Conservation (phyloP, 92 coral and sea anemone species). For the Porites rus region DNA sequence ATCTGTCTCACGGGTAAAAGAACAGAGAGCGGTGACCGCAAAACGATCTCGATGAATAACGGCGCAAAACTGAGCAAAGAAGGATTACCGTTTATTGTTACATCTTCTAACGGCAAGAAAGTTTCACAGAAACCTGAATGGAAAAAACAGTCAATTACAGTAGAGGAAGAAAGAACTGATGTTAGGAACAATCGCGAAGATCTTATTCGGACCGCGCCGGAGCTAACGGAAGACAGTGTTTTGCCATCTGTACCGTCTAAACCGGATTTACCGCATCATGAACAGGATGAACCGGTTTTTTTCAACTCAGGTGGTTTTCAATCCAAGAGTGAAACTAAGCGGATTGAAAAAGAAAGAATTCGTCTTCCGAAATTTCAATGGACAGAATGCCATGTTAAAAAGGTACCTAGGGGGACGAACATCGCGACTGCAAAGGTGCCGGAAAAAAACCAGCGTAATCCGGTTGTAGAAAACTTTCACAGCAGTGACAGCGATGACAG, state of each 20-base stretch:
- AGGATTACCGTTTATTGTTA: conserved; percentile 44
- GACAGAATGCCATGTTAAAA: conserved; percentile 30
- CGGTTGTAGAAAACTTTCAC: neutral
- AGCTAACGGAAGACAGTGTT: neutral
- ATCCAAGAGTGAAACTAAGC: neutral
- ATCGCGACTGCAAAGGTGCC: neutral
- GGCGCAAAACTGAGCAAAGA: conserved; percentile 39
- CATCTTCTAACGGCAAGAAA: conserved; percentile 25
- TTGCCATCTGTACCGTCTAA: conserved; percentile 20
- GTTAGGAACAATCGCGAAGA: neutral
- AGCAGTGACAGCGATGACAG: conserved; percentile 53
- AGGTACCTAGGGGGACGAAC: neutral
- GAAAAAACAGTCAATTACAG: neutral
- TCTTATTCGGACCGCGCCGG: conserved; percentile 12
- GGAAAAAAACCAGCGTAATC: conserved; percentile 27
- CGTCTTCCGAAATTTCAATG: conserved; percentile 51
- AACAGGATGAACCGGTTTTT: conserved; percentile 19
- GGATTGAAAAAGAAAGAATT: conserved; percentile 22
- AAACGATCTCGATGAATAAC: conserved; percentile 25
- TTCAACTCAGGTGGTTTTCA: neutral
- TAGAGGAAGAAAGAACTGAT: neutral
- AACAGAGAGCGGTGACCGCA: conserved; percentile 51
- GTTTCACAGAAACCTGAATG: conserved; percentile 20
- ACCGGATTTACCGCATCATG: conserved; percentile 4
- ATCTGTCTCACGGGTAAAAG: conserved; percentile 82